Base-by-base conservation (phyloP, 2,888 invertebrate genomes). In the Congeria kusceri region DNA sequence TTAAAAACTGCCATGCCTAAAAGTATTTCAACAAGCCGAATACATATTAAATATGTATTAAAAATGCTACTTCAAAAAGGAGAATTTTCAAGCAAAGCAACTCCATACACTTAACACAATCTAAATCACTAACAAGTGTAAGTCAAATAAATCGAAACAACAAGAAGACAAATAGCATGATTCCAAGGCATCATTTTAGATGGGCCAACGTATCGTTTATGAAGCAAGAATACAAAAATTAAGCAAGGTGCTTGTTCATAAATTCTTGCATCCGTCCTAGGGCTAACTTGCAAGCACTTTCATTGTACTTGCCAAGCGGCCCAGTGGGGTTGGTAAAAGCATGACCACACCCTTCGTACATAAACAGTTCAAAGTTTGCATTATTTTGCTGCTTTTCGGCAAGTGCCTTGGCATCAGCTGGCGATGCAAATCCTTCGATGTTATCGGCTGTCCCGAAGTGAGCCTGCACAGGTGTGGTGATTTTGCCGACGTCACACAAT, bases 391-490 rank as follows among this genome's bases (percentile, higher is more conserved):
- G 69, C 66, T 89, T 90, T 57, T 87, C 83, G 49, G 84, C 75
- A 59, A 92, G 70, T 9, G 77, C 77, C 9, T 82, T 70, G 32
- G 88, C 88, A 39, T 88, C 90, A 15, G 84, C 86, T 0, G 88
- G 85, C 5, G 89, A 85, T 4, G 92, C 90, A 65, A 92, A 92
- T 0, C 91, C 91, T 18, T 79, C 85, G 23, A 90, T 46, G 3
- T 65, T 69, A 69, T 92, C 92, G 13, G 83, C 72, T 15, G 83
- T 78, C 2, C 89, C 92, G 82, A 92, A 92, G 70, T 92, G 92
- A 53, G 88, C 89, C 81, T 92, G 91, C 0, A 92, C 72, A 0
- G 92, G 92, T 15, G 89, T 86, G 23, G 69, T 87, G 58, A 92
- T 91, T 15, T 69, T 87, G 18, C 87, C 74, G 4, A 91, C 79